Conservation (phyloP, 2,797 vertebrate genomes). For the Acropternis orthonyx region DNA sequence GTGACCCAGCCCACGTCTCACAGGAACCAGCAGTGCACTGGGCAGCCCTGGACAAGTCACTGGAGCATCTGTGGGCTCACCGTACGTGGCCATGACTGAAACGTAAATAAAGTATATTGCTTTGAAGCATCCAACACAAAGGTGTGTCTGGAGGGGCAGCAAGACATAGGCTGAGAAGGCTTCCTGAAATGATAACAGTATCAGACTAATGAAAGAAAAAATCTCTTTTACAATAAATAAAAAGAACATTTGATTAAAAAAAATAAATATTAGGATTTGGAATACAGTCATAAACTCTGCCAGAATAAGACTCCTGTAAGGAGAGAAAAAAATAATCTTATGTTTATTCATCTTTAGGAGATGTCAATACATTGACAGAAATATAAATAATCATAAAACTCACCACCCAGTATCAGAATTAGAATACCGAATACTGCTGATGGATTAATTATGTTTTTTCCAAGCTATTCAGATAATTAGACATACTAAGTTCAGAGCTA, state of each 20-base stretch:
- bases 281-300: neutral
- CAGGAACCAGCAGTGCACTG: neutral
- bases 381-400: slow-evolving; percentile 66
- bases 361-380: slow-evolving; percentile 65
- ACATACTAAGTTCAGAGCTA: slow-evolving; percentile 72
- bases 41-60: neutral
- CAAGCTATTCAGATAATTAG: slow-evolving; percentile 77
- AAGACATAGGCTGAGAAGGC: neutral
- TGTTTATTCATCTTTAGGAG: slow-evolving; percentile 53
- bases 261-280: neutral
- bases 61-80: neutral
- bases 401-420: slow-evolving; percentile 59
- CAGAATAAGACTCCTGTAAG: neutral
- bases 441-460: slow-evolving; percentile 74
- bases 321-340: neutral
- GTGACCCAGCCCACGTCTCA: rapidly evolving
- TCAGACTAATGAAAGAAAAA: neutral
- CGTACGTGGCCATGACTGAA: neutral
- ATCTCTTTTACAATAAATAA: neutral
- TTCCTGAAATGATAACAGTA: neutral
- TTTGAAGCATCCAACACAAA: neutral
- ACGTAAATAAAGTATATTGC: neutral
- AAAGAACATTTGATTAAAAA: neutral
- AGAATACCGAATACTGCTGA: slow-evolving; percentile 66
- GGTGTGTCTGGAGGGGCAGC: neutral